Evolutionary conservation across 2,797 vertebrate species (phyloP), one percentile per base, ranked within the genome.

Genomic region (Poecile montanus): DNA sequence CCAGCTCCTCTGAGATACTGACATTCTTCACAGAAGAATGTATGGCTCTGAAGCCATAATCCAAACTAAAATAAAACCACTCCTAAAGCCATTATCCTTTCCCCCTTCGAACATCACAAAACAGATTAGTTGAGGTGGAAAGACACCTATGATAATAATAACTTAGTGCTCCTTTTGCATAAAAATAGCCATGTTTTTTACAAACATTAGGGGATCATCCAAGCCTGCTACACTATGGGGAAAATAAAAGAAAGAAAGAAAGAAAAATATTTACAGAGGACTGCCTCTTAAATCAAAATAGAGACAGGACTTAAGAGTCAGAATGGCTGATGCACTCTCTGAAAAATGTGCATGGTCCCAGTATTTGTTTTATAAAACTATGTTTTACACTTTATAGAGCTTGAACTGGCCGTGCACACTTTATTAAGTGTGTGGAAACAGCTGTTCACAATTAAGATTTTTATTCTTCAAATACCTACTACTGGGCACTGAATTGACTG

Each of bases 371-470:
- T 88, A 85, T 93, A 87, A 95, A 96, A 88, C 87, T 90, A 56
- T 66, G 74, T 74, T 91, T 94, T 93, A 96, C 30, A 88, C 67
- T 96, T 96, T 95, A 96, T 94, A 93, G 88, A 96, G 89, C 89
- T 88, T 90, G 80, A 96, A 91, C 88, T 93, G 77, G 92, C 83
- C 18, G 4, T 71, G 93, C 85, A 89, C 83, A 96, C 85, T 96
- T 94, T 67, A 96, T 96, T 71, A 96, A 96, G 77, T 85, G 61
- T 96, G 88, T 95, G 71, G 93, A 93, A 95, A 96, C 95, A 97
- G 96, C 95, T 96, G 96, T 48, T 93, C 93, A 94, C 74, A 95
- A 94, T 96, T 96, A 94, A 87, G 77, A 70, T 91, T 57, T 91
- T 90, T 96, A 89, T 94, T 94, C 89, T 94, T 95, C 91, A 94